Evolutionary conservation across 2,113 vertebrate species (phyloP), one percentile per base, ranked within the genome.

Genomic region (Leiothrix lutea): DNA sequence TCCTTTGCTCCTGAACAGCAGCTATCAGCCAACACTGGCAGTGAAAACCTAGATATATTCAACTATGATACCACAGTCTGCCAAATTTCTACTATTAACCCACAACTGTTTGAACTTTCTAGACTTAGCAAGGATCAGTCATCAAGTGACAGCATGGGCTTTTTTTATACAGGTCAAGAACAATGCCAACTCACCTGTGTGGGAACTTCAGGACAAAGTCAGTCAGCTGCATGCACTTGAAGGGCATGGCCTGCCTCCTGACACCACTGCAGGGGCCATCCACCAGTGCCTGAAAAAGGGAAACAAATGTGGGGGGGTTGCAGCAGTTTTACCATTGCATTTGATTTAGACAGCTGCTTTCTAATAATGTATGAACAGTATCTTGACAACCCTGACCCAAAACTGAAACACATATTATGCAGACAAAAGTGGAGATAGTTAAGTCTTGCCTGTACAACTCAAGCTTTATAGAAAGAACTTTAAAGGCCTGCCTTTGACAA

Each of bases 151-250:
- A 88, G 3, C 12, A 24, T 3, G 5, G 4, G 20, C 1, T 1
- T 36, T 53, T 38, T 42, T 33, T 12, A 54, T 1, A 53, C 2
- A 66, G 10, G 23, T 51, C 12, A 65, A 61, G 86, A 62, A 61
- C 71, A 23, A 5, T 8, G 10, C 33, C 50, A 40, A 23, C 21
- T 94, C 84, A 98, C 99, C 99, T 99, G 97, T 99, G 99, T 7
- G 98, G 99, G 72, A 99, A 99, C 97, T 99, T 99, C 93, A 99
- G 98, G 94, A 99, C 98, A 57, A 99, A 99, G 95, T 99, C 99
- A 19, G 99, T 98, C 50, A 98, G 97, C 90, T 98, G 98, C 98
- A 98, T 98, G 84, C 98, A 98, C 53, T 98, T 98, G 97, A 99
- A 99, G 22, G 99, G 99, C 99, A 99, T 99, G 18, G 99, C 96